Percentiles rank a stretch among this genome's conserved stretches.
phyloP scores from a whole-genome alignment of 92 coral and sea anemone species.

The Nematostella vectensis region DNA sequence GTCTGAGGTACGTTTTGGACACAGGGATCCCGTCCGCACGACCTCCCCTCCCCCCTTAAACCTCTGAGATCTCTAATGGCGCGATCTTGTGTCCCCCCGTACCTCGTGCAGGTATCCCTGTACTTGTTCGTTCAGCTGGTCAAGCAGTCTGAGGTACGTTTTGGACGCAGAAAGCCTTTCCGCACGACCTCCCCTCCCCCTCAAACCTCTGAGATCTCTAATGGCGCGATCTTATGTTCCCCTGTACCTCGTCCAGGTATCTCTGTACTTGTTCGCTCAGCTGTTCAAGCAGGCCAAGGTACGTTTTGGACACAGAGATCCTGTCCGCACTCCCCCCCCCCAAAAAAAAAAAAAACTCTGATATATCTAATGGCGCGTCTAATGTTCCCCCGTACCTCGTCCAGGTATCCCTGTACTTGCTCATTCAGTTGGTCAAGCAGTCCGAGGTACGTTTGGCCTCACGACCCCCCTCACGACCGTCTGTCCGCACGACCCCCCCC shows the following conservation, averaged over 20 bases:
- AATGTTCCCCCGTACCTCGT: slow-evolving; percentile 86
- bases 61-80: no score
- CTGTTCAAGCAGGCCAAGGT: slow-evolving; percentile 71
- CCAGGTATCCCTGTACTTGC: slow-evolving; percentile 64
- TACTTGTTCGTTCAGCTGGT: slow-evolving; percentile 64
- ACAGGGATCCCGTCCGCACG: slow-evolving; percentile 90
- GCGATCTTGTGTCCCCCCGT: no score
- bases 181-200: no score
- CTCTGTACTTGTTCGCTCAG: slow-evolving; percentile 59
- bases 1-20: slow-evolving; percentile 61
- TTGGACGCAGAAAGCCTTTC: slow-evolving; percentile 88
- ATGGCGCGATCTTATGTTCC: no score
- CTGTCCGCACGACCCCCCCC: no score
- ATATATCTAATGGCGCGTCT: no score
- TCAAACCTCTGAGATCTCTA: no score
- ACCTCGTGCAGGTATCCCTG: slow-evolving; percentile 79
- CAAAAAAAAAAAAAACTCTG: no score
- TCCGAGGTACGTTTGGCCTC: no score
- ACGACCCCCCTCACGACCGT: no score
- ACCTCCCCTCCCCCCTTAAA: no score
- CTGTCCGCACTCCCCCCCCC: no score
- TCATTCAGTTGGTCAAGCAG: slow-evolving; percentile 66
- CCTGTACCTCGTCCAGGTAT: slow-evolving; percentile 85
- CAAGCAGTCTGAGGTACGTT: slow-evolving; percentile 58
- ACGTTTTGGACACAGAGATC: slow-evolving; percentile 68